Evolutionary conservation across 1,140 invertebrate species (phyloP), one percentile per base, ranked within the genome.

Genomic region (Drosophila kohkoa): DNA sequence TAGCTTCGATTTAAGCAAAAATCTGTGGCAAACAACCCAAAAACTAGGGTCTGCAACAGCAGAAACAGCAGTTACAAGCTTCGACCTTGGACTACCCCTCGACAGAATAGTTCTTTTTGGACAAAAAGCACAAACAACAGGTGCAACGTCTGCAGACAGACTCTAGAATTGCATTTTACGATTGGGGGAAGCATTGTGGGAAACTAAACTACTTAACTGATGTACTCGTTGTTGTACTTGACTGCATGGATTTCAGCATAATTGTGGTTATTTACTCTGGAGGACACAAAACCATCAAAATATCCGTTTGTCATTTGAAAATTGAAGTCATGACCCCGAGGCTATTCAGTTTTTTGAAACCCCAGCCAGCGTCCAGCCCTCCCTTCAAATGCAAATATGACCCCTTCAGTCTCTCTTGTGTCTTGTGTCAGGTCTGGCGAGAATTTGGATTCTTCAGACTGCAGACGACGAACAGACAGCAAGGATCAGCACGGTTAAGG

Each of bases 261-360:
- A 57, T 76, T 76, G 54, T 54, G 59, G 46, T 30, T 48, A 57
- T 51, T 55, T 68, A 55, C 28, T 46, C 5, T 28, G 32, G 6
- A 32, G 57, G 35, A 57, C 35, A 59, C 41, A 48, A 62, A 52
- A 55, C 35, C 32, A 59, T 57, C 52, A 59, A 58, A 65, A 75
- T 57, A 75, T 66, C 68, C 68, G 60, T 71, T 75, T 75, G 68
- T 71, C 59, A 65, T 64, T 58, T 45, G n/a, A 30, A 64, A 75
- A 71, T 72, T 65, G 69, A 77, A 80, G 83, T 83, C 83, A 78
- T 89, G 83, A 89, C 81, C 85, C 85, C 82, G 57, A 69, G 68
- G 55, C 82, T 72, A 35, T 79, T 51, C 62, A 55, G 13, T 25
- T 25, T 41, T 38, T 3, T 25, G 20, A 35, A 25, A 6, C 11